Evolutionary conservation across 2,113 vertebrate genomes (phyloP).

Genomic region (Puffinus mauretanicus): DNA sequence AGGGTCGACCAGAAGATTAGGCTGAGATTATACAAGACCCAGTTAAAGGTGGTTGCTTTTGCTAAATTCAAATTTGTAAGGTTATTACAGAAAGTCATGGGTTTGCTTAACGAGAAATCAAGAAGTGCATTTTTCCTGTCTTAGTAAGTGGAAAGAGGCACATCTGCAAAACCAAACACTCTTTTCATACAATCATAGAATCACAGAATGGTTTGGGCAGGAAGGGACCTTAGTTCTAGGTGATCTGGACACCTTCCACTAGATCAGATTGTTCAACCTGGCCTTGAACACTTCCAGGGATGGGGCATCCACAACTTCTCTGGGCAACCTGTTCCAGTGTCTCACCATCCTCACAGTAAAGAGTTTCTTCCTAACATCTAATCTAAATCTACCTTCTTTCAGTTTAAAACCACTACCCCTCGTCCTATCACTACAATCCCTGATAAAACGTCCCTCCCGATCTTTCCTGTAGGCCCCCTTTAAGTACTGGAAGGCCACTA

Average conservation of each 20-base stretch:
- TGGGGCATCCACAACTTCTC: accelerated
- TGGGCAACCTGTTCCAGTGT: not conserved
- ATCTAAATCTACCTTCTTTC: not conserved
- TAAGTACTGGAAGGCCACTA: not conserved
- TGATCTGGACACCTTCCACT: not conserved
- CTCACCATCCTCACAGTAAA: not conserved
- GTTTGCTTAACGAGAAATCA: not conserved
- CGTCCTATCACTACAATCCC: not conserved
- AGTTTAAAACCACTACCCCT: not conserved
- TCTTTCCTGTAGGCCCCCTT: not conserved
- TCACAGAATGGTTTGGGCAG: not conserved
- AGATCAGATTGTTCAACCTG: accelerated
- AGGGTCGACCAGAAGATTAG: not conserved
- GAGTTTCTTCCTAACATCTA: not conserved
- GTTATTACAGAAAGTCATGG: not conserved
- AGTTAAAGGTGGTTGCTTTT: not conserved
- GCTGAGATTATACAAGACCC: not conserved
- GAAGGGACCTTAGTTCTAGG: not conserved
- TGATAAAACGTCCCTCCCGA: not conserved
- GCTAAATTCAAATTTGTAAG: not conserved
- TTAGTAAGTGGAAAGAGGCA: not conserved
- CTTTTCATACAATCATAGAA: not conserved
- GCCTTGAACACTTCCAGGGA: not conserved
- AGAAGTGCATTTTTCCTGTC: not conserved
- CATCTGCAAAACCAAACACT: not conserved